Percentiles rank a stretch among this genome's conserved stretches.
Conservation (phyloP, 2,797 vertebrate species). For the Chrosomus eos region DNA sequence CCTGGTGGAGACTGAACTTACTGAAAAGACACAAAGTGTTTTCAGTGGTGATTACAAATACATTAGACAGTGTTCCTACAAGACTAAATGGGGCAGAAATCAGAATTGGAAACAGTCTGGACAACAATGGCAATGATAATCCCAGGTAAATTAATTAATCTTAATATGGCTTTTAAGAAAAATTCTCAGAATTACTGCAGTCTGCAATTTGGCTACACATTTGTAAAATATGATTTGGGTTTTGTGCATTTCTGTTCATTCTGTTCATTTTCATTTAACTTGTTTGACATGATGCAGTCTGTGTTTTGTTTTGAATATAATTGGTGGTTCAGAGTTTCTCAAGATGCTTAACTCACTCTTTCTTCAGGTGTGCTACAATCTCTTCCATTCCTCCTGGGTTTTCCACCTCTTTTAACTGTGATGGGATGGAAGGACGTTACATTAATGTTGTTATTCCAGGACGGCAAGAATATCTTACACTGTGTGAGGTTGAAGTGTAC, state of each 20-base stretch:
- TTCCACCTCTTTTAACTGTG: constrained; percentile 36
- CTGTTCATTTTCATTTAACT: background rate
- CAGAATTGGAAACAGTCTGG: constrained; percentile 60
- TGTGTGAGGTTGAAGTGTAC: constrained; percentile 61
- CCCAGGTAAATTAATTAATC: constrained; percentile 42
- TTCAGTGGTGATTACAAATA: constrained; percentile 65
- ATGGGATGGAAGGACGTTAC: constrained; percentile 52
- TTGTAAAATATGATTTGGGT: background rate
- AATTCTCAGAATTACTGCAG: background rate
- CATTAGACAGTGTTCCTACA: constrained; percentile 43
- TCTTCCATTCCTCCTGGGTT: constrained; percentile 14
- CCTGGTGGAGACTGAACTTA: constrained; percentile 75
- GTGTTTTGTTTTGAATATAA: background rate
- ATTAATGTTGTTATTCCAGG: constrained; percentile 49
- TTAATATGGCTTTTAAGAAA: background rate
- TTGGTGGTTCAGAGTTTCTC: background rate
- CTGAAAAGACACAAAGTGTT: constrained; percentile 59
- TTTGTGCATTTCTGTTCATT: background rate
- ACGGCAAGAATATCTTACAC: background rate
- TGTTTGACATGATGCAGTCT: background rate
- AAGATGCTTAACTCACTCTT: background rate
- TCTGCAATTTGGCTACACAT: no score
- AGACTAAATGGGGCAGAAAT: constrained; percentile 59
- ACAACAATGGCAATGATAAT: constrained; percentile 45
- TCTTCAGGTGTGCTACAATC: constrained; percentile 45